Percentiles rank a stretch among this genome's conserved stretches.
These are phyloP conservation scores for Anarrhichthys ocellatus DNA, from an alignment of 2,113 vertebrate species.

Conservation along the genomic window DNA sequence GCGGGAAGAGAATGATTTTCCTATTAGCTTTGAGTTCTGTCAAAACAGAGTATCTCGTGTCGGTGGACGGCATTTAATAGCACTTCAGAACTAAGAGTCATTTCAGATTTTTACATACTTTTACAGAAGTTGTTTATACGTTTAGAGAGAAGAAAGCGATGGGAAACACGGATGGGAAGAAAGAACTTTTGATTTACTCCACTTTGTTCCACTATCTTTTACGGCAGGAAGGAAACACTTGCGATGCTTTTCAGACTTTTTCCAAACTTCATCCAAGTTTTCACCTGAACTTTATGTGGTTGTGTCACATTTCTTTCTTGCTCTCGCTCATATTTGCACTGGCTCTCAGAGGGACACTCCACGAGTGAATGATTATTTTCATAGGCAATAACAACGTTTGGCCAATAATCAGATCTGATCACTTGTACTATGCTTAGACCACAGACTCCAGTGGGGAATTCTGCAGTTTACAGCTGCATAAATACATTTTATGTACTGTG, in stretches of 20 bases:
- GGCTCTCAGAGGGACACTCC: conserved; percentile 37
- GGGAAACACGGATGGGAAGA: not conserved
- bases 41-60: conserved; percentile 71
- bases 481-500: conserved; percentile 39
- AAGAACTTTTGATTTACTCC: conserved; percentile 4
- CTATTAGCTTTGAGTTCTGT: conserved; percentile 62
- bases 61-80: conserved; percentile 45
- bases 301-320: conserved; percentile 13
- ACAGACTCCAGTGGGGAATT: conserved; percentile 56
- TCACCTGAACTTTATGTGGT: conserved; percentile 18
- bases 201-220: conserved; percentile 5
- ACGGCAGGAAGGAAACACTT: conserved; percentile 39
- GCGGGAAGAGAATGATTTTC: conserved; percentile 62
- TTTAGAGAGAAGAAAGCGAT: not conserved
- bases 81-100: conserved; percentile 26
- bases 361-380: conserved; percentile 50
- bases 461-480: conserved; percentile 46
- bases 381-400: conserved; percentile 51
- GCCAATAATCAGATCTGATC: conserved; percentile 61
- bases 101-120: conserved; percentile 21
- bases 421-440: conserved; percentile 42
- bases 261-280: not conserved
- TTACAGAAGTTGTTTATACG: conserved; percentile 8
- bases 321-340: conserved; percentile 40
- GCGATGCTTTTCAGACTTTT: not conserved